Evolutionary conservation across 92 coral and sea anemone species (phyloP), one percentile per base, ranked within the genome.

Genomic region (Virgularia gustaviana): DNA sequence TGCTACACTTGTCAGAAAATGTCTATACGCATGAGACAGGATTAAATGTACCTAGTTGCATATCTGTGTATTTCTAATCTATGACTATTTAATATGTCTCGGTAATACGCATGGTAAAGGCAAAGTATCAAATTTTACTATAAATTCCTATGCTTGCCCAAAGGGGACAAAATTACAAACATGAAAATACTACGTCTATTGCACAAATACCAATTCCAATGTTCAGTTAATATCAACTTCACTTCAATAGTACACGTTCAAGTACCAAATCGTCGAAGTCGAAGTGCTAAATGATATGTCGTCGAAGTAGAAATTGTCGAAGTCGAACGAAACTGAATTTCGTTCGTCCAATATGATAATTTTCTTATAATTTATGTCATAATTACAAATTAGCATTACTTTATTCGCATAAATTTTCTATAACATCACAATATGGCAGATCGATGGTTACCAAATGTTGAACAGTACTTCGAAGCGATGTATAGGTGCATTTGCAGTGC

Each of bases 281-380:
- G n/a, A n/a, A n/a, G n/a, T n/a, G n/a, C n/a, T n/a, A n/a, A n/a
- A n/a, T n/a, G n/a, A n/a, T n/a, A n/a, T n/a, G n/a, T n/a, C n/a
- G n/a, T n/a, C n/a, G n/a, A n/a, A n/a, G n/a, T 51, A n/a, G 23
- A 5, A n/a, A 51, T 51, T 51, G 19, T 51, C 57, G 24, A 6
- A 51, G 57, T 51, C 24, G 57, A 51, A 51, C 8, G 6, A 51
- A 51, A n/a, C n/a, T n/a, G n/a, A n/a, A n/a, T n/a, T n/a, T n/a
- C n/a, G n/a, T n/a, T n/a, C n/a, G n/a, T 51, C 57, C 57, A 51
- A n/a, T 51, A 51, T 51, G 57, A 51, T 51, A 51, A 5, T 51
- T 51, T 51, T 20, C 18, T 51, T 16, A 51, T 51, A 16, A 6
- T 16, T 51, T 51, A 6, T 51, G n/a, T 51, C 18, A 28, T 6